Conservation (phyloP, 2,888 invertebrate species). For the Drosophila melanocephala region DNA sequence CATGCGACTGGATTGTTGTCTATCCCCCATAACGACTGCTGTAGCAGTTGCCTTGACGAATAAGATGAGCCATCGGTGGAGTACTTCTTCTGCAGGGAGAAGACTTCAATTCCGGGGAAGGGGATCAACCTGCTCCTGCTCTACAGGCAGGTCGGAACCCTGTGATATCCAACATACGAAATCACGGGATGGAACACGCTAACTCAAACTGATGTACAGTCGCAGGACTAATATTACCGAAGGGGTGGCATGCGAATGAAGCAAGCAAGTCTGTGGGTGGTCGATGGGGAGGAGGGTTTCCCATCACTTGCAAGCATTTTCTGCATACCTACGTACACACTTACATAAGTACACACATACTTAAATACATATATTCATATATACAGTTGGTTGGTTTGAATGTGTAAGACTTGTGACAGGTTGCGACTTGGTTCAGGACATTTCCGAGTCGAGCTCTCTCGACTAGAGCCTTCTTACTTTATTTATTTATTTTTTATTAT, state of each 20-base stretch:
- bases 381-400: not conserved
- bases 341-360: fast-evolving
- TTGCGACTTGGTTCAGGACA: not conserved
- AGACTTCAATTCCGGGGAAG: not conserved
- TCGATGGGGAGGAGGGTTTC: not conserved
- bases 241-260: not conserved
- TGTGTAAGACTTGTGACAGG: not conserved
- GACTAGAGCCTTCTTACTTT: not conserved
- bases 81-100: not conserved
- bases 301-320: not conserved
- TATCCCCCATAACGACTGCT: not conserved
- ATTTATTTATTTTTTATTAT: not conserved
- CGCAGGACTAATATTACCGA: not conserved
- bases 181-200: not conserved
- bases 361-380: not conserved
- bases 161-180: not conserved
- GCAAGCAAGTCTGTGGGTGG: not conserved
- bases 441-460: not conserved
- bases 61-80: not conserved
- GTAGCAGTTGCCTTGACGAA: not conserved
- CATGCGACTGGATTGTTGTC: not conserved
- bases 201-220: not conserved
- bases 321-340: not conserved
- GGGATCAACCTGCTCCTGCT: not conserved
- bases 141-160: not conserved